These are phyloP conservation scores for Climacteris rufus DNA, from an alignment of 2,113 vertebrate genomes.

Conservation along the genomic window DNA sequence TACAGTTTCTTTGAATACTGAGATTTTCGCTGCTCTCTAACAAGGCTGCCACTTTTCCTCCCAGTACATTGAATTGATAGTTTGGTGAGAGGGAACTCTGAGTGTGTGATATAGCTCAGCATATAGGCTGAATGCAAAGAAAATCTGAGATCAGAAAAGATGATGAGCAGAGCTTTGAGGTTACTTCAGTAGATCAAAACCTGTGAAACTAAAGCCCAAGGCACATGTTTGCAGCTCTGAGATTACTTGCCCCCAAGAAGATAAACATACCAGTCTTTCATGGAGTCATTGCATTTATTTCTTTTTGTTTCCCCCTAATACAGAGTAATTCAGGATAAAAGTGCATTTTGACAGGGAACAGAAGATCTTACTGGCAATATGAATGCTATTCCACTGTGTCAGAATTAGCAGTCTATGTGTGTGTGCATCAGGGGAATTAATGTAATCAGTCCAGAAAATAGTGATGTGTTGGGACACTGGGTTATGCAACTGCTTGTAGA, in stretches of 20 bases:
- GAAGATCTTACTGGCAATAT: background rate
- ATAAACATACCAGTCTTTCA: background rate
- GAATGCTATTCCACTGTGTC: background rate
- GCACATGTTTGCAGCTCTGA: background rate
- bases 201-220: background rate
- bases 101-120: background rate
- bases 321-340: background rate
- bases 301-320: background rate
- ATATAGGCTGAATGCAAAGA: background rate
- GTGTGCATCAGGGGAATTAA: background rate
- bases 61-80: background rate
- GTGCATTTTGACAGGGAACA: background rate
- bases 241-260: background rate
- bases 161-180: background rate
- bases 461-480: background rate
- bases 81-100: background rate
- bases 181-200: background rate
- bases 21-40: background rate
- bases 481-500: background rate
- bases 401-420: background rate
- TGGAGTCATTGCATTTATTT: background rate
- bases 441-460: background rate
- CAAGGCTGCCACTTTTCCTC: background rate
- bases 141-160: background rate
- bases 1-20: background rate